Evolutionary conservation across 2,888 invertebrate genomes (phyloP), one percentile per base, ranked within the genome.

Genomic region (Aporophyla nigra): DNA sequence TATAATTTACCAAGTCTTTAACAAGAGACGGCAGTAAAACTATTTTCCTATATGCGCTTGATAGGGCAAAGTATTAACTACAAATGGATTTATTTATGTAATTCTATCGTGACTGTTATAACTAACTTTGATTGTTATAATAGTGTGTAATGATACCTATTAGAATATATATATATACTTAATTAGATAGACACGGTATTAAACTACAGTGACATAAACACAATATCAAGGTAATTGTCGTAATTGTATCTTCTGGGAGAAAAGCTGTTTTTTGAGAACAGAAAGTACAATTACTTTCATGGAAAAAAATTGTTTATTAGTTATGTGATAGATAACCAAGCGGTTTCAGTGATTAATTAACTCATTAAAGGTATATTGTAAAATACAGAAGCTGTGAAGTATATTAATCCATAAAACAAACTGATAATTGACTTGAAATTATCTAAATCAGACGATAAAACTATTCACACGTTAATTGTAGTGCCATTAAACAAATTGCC

Each of bases 401-500:
- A 33, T 49, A 54, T n/a, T 12, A 21, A 49, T 40, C 61, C 40
- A 54, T 80, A n/a, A 62, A 71, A 71, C 40, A 51, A 43, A 59
- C 24, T 14, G 5, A 54, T 49, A 43, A 80, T 43, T 63, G n/a
- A 74, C 16, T n/a, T 21, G 54, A 67, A 24, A 67, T 73, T 24
- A 67, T 65, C 2, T 21, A 43, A 53, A 67, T 74, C 43, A 68
- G 67, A 58, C 27, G 53, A 77, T 59, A 56, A 83, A 61, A 56
- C 65, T 14, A 70, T 59, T 56, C 59, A 77, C 58, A 24, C 70
- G 6, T 61, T 61, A 82, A 77, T 56, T 46, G n/a, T 51, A 53
- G 46, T 19, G 19, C 54, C 40, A 75, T 72, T 74, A 81, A 85
- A 67, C 51, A 71, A 84, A 68, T 80, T 76, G 67, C 53, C 24